These are phyloP conservation scores for Caenorhabditis sp. DNA, from an alignment of 2,888 invertebrate species.

Conservation along the genomic window DNA sequence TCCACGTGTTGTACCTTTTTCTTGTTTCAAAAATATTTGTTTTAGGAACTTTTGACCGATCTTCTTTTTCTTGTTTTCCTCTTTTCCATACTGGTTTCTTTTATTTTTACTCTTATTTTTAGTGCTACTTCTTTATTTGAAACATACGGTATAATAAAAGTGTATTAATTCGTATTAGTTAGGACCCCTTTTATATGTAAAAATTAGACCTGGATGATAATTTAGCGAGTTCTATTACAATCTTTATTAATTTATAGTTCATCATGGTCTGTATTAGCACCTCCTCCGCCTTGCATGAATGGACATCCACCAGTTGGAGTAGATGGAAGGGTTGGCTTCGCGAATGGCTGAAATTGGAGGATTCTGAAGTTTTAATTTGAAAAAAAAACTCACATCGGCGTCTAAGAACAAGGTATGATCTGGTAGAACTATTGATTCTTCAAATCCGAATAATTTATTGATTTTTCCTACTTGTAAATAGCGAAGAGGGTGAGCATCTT, in stretches of 20 bases:
- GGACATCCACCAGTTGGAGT: slow-evolving; percentile 51
- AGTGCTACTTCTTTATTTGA: not conserved
- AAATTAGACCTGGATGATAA: too few relatives aligned
- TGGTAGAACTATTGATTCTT: slow-evolving; percentile 59
- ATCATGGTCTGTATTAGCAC: slow-evolving; percentile 11
- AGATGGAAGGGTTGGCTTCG: slow-evolving; percentile 12
- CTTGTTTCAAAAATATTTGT: not conserved
- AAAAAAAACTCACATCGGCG: slow-evolving; percentile 17
- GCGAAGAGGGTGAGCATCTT: slow-evolving; percentile 56
- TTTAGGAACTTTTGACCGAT: not conserved
- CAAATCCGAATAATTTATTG: slow-evolving; percentile 57
- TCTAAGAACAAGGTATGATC: slow-evolving; percentile 56
- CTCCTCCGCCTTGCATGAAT: slow-evolving; percentile 51
- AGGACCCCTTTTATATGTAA: too few relatives aligned
- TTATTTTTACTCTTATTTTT: not conserved
- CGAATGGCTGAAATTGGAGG: slow-evolving; percentile 21
- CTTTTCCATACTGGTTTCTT: not conserved
- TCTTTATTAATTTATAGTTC: slow-evolving; percentile 32
- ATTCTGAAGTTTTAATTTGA: not conserved
- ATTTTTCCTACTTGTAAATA: slow-evolving; percentile 49
- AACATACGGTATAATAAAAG: not conserved
- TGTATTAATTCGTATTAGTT: not conserved
- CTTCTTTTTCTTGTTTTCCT: not conserved
- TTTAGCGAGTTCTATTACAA: too few relatives aligned
- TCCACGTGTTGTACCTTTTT: not conserved